Conservation (phyloP, 2,888 invertebrate genomes). For the Thereva unica region DNA sequence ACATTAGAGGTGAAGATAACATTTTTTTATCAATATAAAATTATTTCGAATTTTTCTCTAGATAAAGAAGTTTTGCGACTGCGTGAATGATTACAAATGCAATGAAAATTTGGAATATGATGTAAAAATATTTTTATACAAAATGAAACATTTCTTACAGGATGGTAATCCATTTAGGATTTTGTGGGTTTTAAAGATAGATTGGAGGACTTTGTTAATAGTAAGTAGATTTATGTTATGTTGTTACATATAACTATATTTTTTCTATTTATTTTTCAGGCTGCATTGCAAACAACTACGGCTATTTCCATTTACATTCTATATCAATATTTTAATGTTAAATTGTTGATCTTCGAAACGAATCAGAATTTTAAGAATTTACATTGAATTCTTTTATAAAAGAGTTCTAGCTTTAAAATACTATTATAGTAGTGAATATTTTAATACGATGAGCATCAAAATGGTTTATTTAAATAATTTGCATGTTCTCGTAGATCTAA, state of each 20-base stretch:
- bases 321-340: not conserved
- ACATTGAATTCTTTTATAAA: too few species aligned
- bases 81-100: not conserved
- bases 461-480: too few species aligned
- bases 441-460: too few species aligned
- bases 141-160: conserved; percentile 36
- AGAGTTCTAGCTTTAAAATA: too few species aligned
- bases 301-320: not conserved
- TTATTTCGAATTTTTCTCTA: not conserved
- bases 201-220: conserved; percentile 42
- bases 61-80: not conserved
- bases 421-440: too few species aligned
- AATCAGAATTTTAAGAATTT: too few species aligned
- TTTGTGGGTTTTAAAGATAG: conserved; percentile 41
- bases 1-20: not conserved
- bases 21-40: not conserved
- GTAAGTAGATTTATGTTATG: conserved; percentile 38
- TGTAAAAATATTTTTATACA: conserved; percentile 34
- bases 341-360: too few species aligned
- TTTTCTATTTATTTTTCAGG: conserved; percentile 40
- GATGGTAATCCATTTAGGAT: conserved; percentile 41
- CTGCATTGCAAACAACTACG: conserved; percentile 36
- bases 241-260: not conserved
- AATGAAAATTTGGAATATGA: not conserved
- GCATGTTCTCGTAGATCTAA: too few species aligned